Conservation (phyloP, 2,888 invertebrate genomes). For the Lissonota sp. region DNA sequence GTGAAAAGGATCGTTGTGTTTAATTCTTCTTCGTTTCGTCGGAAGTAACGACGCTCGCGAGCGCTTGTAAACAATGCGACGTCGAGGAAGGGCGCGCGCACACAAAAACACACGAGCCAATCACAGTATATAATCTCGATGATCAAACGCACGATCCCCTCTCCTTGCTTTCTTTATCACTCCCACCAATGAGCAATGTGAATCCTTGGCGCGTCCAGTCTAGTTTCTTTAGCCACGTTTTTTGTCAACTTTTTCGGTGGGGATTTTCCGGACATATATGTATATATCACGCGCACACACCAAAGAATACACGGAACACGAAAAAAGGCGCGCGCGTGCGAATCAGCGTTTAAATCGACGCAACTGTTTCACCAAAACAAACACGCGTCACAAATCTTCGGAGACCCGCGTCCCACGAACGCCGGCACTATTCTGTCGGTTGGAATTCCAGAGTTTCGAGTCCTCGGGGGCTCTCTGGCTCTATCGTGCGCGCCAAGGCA, state of each 20-base stretch:
- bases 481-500: slow-evolving; percentile 77
- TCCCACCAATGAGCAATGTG: slow-evolving; percentile 28
- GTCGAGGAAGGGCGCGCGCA: slow-evolving; percentile 27
- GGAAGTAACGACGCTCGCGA: slow-evolving; percentile 15
- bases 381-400: slow-evolving; percentile 54
- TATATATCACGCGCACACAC: slow-evolving; percentile 18
- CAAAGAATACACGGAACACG: neutral
- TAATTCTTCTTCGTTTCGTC: slow-evolving; percentile 40
- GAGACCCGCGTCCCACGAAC: slow-evolving; percentile 77
- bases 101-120: slow-evolving; percentile 2
- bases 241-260: slow-evolving; percentile 16
- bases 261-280: neutral
- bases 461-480: slow-evolving; percentile 69
- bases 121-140: slow-evolving; percentile 5
- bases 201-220: slow-evolving; percentile 33
- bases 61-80: slow-evolving; percentile 62
- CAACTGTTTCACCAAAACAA: slow-evolving; percentile 17
- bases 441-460: slow-evolving; percentile 80
- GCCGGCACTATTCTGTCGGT: slow-evolving; percentile 80
- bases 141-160: slow-evolving; percentile 1
- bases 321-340: slow-evolving; percentile 13
- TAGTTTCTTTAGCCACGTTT: slow-evolving; percentile 13
- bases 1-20: slow-evolving; percentile 9
- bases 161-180: slow-evolving; percentile 32
- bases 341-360: neutral